Conservation (phyloP, 2,797 vertebrate genomes). For the Protonibea diacanthus region DNA sequence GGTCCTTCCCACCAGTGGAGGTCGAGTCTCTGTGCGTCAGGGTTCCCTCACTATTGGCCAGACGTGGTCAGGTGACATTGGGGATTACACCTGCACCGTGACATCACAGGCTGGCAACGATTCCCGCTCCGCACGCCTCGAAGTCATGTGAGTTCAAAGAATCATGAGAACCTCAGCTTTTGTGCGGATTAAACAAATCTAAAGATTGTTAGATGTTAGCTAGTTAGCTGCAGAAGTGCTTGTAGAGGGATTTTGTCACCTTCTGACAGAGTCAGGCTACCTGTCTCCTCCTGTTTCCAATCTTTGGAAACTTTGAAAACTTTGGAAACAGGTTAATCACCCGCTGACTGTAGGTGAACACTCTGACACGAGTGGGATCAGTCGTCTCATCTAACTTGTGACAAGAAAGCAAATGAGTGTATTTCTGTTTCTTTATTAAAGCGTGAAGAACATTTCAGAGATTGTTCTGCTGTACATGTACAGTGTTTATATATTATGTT, state of each 20-base stretch:
- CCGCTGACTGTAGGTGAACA: not conserved
- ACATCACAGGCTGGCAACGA: slow-evolving; percentile 93
- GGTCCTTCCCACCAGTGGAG: slow-evolving; percentile 87
- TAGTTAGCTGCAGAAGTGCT: not conserved
- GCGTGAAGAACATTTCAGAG: not conserved
- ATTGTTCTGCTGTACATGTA: not conserved
- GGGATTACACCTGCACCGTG: slow-evolving; percentile 94
- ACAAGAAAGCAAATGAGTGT: not conserved
- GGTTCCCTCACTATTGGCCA: slow-evolving; percentile 94
- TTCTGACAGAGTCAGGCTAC: not conserved
- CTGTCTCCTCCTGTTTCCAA: not conserved
- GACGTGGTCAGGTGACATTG: slow-evolving; percentile 98
- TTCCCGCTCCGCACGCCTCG: slow-evolving; percentile 89
- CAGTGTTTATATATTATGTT: not conserved
- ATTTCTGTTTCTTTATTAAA: not conserved
- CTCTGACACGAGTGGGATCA: not conserved
- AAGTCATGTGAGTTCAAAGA: slow-evolving; percentile 93
- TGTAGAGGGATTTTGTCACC: not conserved
- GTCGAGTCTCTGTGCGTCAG: slow-evolving; percentile 88
- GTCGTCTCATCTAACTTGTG: not conserved
- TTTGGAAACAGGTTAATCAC: not conserved
- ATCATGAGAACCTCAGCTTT: not conserved
- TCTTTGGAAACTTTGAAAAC: not conserved
- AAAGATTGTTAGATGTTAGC: not conserved
- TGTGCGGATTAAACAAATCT: too few relatives aligned